Conservation (phyloP, 2,888 invertebrate genomes). For the Acanthosepion esculentum region DNA sequence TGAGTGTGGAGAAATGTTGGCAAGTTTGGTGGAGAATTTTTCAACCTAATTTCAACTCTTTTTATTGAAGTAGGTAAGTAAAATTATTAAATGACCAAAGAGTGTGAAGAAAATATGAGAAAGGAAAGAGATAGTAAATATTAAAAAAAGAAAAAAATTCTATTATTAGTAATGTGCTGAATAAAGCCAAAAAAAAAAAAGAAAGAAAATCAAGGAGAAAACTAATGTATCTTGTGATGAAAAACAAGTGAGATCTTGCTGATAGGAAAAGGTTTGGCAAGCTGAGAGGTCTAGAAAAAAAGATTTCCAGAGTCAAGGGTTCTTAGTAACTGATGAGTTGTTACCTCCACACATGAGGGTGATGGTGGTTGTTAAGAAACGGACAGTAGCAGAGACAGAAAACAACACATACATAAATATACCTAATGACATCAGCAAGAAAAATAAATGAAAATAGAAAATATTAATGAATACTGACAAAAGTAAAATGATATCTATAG, state of each 20-base stretch:
- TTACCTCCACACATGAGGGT: background rate
- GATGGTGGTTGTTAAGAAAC: background rate
- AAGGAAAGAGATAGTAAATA: background rate
- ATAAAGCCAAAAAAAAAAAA: background rate
- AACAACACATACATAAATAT: background rate
- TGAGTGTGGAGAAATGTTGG: background rate
- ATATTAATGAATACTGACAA: slow-evolving; percentile 9
- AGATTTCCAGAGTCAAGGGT: background rate
- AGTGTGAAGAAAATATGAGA: background rate
- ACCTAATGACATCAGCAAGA: background rate
- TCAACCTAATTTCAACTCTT: background rate
- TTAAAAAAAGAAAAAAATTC: background rate
- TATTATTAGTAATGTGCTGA: background rate
- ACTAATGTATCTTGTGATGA: background rate
- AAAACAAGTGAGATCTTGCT: background rate
- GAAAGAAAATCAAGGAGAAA: background rate
- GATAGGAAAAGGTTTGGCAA: slow-evolving; percentile 19
- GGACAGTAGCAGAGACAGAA: background rate
- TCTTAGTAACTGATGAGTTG: background rate
- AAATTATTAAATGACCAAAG: slow-evolving; percentile 20
- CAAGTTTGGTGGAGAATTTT: background rate
- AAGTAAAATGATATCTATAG: background rate
- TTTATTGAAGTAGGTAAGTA: background rate
- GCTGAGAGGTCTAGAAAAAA: slow-evolving; percentile 3
- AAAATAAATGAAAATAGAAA: background rate